Conservation (phyloP, 2,888 invertebrate genomes). For the Dyspetes luteomarginatus region DNA sequence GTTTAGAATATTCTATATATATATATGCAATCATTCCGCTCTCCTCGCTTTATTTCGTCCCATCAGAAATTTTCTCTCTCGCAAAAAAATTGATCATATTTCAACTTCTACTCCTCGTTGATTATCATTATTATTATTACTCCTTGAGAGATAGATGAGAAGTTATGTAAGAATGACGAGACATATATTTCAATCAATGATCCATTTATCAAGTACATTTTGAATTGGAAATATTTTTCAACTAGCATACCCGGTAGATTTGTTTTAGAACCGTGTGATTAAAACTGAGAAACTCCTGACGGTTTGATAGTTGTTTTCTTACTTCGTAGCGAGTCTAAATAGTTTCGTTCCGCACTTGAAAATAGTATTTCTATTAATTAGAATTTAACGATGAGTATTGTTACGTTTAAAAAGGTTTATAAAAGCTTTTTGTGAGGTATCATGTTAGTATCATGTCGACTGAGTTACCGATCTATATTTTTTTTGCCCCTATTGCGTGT, state of each 20-base stretch:
- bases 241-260: no score
- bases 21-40: slow-evolving; percentile 9
- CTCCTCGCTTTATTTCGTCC: no score
- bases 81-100: no score
- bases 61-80: slow-evolving; percentile 7
- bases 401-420: not conserved
- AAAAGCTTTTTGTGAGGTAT: not conserved
- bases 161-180: not conserved
- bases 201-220: not conserved
- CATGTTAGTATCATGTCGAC: not conserved
- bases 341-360: not conserved
- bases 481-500: no score
- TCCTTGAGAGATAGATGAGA: not conserved
- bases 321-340: not conserved
- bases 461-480: no score
- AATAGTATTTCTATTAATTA: not conserved
- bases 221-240: not conserved
- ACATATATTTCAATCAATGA: not conserved
- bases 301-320: not conserved
- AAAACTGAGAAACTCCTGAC: not conserved
- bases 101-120: not conserved
- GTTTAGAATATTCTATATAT: slow-evolving; percentile 13
- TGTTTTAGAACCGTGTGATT: not conserved
- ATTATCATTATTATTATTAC: not conserved
- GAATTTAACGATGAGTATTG: not conserved